phyloP scores from a whole-genome alignment of 2,888 invertebrate species.

The Synanthedon andrenaeformis region DNA sequence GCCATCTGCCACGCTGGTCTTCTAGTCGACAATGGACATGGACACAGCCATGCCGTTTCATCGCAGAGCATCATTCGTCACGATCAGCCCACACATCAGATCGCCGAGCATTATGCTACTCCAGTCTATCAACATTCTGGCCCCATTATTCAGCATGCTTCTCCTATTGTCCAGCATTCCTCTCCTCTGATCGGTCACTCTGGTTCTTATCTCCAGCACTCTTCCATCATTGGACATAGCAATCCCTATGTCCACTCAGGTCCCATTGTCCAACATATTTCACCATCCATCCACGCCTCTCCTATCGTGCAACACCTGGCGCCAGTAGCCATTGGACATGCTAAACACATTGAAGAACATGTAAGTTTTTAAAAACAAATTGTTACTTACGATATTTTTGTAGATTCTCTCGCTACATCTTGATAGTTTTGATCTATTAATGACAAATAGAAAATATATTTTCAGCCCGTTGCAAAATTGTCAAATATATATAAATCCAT shows the following conservation, averaged over 20 bases:
- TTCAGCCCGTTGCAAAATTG: too few species aligned
- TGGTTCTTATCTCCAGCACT: conserved; percentile 22
- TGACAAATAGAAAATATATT: too few species aligned
- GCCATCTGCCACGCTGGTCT: conserved; percentile 58
- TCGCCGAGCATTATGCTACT: conserved; percentile 22
- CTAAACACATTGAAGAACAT: conserved; percentile 29
- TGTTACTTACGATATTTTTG: neutral
- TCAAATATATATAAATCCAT: too few species aligned
- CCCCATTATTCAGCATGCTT: conserved; percentile 13
- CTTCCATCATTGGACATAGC: conserved; percentile 18
- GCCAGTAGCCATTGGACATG: conserved; percentile 20
- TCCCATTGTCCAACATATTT: conserved; percentile 24
- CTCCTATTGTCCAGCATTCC: conserved; percentile 8
- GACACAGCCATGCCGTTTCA: conserved; percentile 40
- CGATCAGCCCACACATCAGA: conserved; percentile 38
- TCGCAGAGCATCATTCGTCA: conserved; percentile 57
- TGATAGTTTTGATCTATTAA: too few species aligned
- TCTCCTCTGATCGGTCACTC: conserved; percentile 11
- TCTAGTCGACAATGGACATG: conserved; percentile 38
- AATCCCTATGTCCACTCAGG: conserved; percentile 17
- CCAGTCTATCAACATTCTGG: conserved; percentile 19
- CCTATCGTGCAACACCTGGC: conserved; percentile 23
- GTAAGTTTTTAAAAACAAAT: conserved; percentile 24
- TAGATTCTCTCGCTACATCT: too few species aligned
- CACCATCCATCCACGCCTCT: conserved; percentile 21